Percentiles rank a stretch among this genome's conserved stretches.
phyloP scores from a whole-genome alignment of 2,797 vertebrate genomes.

The Taeniopygia guttata region DNA sequence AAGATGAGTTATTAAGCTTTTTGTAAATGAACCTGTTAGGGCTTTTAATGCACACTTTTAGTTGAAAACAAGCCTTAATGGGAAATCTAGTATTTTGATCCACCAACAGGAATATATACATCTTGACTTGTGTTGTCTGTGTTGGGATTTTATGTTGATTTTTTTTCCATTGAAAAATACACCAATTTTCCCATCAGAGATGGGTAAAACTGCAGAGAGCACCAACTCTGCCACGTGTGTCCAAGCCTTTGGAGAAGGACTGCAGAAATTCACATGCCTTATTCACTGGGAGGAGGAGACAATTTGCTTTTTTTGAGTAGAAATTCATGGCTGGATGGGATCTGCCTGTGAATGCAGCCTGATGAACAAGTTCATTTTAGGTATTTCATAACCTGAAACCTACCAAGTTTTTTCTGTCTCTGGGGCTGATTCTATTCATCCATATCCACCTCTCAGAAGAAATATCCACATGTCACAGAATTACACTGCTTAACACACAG shows the following conservation, averaged over 20 bases:
- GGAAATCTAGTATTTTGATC: background rate
- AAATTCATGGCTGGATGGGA: background rate
- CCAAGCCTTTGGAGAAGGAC: background rate
- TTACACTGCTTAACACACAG: rapidly evolving
- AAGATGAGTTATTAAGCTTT: background rate
- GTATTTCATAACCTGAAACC: background rate
- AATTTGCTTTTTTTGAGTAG: background rate
- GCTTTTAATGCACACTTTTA: background rate
- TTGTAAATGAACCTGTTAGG: background rate
- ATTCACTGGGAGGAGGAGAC: background rate
- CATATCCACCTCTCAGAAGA: background rate
- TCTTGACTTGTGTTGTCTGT: background rate
- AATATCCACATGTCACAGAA: rapidly evolving
- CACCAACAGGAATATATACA: background rate
- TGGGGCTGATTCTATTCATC: background rate
- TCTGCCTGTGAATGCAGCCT: background rate
- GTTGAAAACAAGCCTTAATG: background rate
- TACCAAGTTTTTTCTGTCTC: background rate
- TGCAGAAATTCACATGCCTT: background rate
- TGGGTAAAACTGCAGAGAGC: background rate
- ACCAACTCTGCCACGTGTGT: rapidly evolving
- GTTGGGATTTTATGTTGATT: background rate
- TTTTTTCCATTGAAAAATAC: background rate
- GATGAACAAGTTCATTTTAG: background rate
- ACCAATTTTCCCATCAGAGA: background rate